phyloP scores from a whole-genome alignment of 2,888 invertebrate species.

The Eupithecia subfuscata region DNA sequence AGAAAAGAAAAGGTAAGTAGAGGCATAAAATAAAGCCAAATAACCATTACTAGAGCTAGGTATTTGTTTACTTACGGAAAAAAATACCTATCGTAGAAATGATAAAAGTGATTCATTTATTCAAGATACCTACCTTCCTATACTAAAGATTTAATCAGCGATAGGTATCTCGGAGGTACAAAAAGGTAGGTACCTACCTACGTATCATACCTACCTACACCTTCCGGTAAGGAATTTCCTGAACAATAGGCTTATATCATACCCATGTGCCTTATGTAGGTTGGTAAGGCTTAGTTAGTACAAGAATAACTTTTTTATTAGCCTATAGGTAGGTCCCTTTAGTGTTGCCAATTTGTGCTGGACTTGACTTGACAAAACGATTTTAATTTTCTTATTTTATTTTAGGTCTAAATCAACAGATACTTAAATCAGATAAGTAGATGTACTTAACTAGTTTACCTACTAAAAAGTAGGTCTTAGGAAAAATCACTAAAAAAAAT shows the following conservation, averaged over 20 bases:
- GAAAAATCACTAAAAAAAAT: background rate
- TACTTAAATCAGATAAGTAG: background rate
- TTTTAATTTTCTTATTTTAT: background rate
- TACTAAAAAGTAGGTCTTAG: background rate
- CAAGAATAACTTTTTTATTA: background rate
- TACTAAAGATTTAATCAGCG: background rate
- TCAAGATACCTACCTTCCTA: background rate
- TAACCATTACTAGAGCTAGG: background rate
- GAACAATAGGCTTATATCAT: slow-evolving; percentile 1
- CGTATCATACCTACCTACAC: slow-evolving; percentile 7
- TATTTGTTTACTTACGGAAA: background rate
- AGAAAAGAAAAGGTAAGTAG: background rate
- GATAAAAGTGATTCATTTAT: background rate
- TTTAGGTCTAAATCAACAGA: background rate
- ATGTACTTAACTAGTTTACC: too few relatives aligned
- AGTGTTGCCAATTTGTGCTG: background rate
- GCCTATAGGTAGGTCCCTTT: background rate
- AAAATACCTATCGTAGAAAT: background rate
- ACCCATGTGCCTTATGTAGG: background rate
- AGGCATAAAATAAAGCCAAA: background rate
- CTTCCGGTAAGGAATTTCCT: slow-evolving; percentile 8
- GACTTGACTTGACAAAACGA: background rate
- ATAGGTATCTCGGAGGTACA: background rate
- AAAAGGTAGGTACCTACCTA: background rate
- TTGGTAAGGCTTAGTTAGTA: background rate